Base-by-base conservation (phyloP, 2,888 invertebrate genomes). In the Odontocolon sp. region DNA sequence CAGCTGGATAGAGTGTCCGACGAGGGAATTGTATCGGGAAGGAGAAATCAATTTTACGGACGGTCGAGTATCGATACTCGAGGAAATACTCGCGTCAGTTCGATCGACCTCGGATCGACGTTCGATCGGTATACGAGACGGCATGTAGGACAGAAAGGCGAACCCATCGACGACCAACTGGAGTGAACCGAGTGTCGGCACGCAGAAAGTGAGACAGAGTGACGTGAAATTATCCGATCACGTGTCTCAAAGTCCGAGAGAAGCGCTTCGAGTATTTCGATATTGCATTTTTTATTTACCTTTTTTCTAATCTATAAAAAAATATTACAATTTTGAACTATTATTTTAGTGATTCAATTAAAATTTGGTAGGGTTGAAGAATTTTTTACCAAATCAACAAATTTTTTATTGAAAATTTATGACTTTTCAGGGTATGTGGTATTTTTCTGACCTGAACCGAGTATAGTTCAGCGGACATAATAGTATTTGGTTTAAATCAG, bases 21-120 rank as follows among this genome's bases (percentile, higher is more conserved):
- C 23, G 63, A 57, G 73, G 45, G 56, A 61, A 63, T 59, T 66
- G 57, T 67, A 70, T 21, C 68, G 76, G 80, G 72, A 73, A 78
- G 80, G 80, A 79, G 81, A 85, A 87, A 87, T 87, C 86, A 86
- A 87, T 87, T 87, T 87, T 86, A 86, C 86, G 86, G 85, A 66
- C 83, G 85, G 80, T 79, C 83, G 84, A 76, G 78, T 78, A 80
- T 81, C 82, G 83, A 81, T 82, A 79, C 79, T 47, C 56, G 42
- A 59, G 40, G 66, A 40, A 38, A 40, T 33, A 45, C 14, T 8
- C 28, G 45, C 31, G 9, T 18, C 28, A 21, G 54, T 31, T 23
- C 66, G 52, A 67, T 68, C 61, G 73, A 74, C 47, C 45, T 61
- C 5, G 23, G 61, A 68, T 56, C 54, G 63, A 61, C 69, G 50